Evolutionary conservation across 2,888 invertebrate species (phyloP).

Genomic region (Teinopalpus imperialis): DNA sequence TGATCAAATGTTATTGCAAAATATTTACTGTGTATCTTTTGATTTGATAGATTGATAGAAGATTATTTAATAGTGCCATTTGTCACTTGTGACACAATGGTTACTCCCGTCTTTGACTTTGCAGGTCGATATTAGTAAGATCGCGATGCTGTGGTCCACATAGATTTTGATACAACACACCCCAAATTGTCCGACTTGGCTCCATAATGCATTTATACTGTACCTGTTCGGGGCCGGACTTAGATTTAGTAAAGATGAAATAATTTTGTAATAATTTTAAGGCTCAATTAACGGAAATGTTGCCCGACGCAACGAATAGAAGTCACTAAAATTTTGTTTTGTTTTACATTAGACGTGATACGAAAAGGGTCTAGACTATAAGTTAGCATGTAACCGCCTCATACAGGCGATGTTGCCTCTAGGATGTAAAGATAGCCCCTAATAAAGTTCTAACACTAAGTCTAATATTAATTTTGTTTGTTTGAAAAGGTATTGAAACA

Average conservation of each 20-base stretch:
- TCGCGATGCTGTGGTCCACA: conserved; percentile 66
- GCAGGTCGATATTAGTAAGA: conserved; percentile 81
- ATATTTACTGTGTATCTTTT: not conserved
- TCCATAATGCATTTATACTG: conserved; percentile 64
- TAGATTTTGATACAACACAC: conserved; percentile 65
- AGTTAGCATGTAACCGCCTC: conserved; percentile 64
- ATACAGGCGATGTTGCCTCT: conserved; percentile 59
- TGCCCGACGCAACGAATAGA: conserved; percentile 26
- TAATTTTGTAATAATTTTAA: conserved; percentile 36
- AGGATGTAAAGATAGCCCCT: conserved; percentile 71
- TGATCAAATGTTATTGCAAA: conserved; percentile 2
- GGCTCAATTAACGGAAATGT: conserved; percentile 26
- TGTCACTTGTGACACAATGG: conserved; percentile 46
- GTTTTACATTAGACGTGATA: conserved; percentile 42
- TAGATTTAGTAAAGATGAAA: conserved; percentile 34
- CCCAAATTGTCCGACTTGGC: conserved; percentile 58
- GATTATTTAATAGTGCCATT: conserved; percentile 1
- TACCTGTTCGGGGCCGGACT: conserved; percentile 52
- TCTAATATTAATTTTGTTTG: conserved; percentile 89
- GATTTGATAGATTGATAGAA: conserved; percentile 19
- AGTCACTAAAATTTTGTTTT: conserved; percentile 38
- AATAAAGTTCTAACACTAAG: conserved; percentile 78
- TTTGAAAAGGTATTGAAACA: conserved; percentile 92
- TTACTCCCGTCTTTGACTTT: conserved; percentile 78
- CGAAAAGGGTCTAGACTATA: conserved; percentile 61